Evolutionary conservation across 1,140 invertebrate genomes (phyloP).

Genomic region (Platorchestia sp.): DNA sequence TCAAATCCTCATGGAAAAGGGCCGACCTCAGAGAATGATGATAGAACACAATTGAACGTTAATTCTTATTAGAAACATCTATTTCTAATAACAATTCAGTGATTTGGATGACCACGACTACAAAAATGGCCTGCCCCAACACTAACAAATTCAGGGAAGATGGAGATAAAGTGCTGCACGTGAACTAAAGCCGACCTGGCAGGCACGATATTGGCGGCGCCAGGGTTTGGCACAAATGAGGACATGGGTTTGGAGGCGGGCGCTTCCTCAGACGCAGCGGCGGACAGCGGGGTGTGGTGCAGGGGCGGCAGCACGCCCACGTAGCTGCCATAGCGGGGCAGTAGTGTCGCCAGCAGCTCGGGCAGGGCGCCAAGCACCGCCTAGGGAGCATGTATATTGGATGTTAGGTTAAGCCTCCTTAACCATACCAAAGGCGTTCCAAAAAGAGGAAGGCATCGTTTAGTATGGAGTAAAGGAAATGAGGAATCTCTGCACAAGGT

Average conservation of each 20-base stretch:
- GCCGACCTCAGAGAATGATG: too few relatives aligned
- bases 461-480: too few relatives aligned
- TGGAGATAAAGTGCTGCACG: neutral
- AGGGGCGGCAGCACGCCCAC: slow-evolving; percentile 64
- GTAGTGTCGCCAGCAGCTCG: slow-evolving; percentile 56
- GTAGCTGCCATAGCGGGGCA: slow-evolving; percentile 63
- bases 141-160: neutral
- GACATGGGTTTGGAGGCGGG: neutral
- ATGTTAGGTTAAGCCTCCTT: too few relatives aligned
- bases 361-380: slow-evolving; percentile 60
- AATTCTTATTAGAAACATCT: too few relatives aligned
- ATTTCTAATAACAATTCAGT: too few relatives aligned
- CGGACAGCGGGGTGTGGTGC: slow-evolving; percentile 59
- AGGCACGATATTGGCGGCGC: slow-evolving; percentile 63
- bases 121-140: neutral
- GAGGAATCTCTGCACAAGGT: too few relatives aligned
- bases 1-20: too few relatives aligned
- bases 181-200: slow-evolving; percentile 56
- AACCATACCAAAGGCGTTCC: too few relatives aligned
- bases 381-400: too few relatives aligned
- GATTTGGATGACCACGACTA: neutral
- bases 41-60: too few relatives aligned
- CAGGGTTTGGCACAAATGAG: slow-evolving; percentile 64
- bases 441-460: too few relatives aligned
- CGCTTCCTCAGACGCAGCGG: neutral